Percentiles rank a stretch among this genome's conserved stretches.
Evolutionary conservation across 2,888 invertebrate species (phyloP).

Genomic region (Troilus luridus): DNA sequence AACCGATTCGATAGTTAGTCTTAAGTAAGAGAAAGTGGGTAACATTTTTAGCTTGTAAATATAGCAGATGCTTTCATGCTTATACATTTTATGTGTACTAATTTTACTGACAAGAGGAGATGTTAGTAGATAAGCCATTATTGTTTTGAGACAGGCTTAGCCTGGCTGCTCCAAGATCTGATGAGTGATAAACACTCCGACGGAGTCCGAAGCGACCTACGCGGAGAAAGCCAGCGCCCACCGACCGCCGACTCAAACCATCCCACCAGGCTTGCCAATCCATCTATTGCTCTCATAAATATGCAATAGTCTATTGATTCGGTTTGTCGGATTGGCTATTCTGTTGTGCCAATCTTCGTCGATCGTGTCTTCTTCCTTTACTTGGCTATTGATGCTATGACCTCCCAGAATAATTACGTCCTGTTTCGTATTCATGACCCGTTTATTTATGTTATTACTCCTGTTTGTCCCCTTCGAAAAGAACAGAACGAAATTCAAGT

Average conservation of each 20-base stretch:
- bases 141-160: conserved; percentile 9
- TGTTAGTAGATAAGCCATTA: conserved; percentile 11
- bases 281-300: conserved; percentile 37
- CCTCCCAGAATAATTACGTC: background rate
- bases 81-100: background rate
- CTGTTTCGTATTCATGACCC: conserved; percentile 1
- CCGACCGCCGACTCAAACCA: conserved; percentile 20
- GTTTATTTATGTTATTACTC: background rate
- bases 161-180: conserved; percentile 5
- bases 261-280: background rate
- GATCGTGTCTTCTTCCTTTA: background rate
- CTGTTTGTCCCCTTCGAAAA: background rate
- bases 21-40: no score
- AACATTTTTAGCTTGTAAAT: no score
- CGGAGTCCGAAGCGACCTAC: conserved; percentile 15
- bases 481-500: background rate
- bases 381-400: background rate
- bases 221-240: conserved; percentile 49
- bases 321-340: background rate
- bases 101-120: conserved; percentile 20
- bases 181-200: background rate
- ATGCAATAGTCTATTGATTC: conserved; percentile 5
- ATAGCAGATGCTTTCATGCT: background rate
- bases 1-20: no score
- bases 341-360: conserved; percentile 21